phyloP scores from a whole-genome alignment of 2,113 vertebrate species.

The Caloenas nicobarica region DNA sequence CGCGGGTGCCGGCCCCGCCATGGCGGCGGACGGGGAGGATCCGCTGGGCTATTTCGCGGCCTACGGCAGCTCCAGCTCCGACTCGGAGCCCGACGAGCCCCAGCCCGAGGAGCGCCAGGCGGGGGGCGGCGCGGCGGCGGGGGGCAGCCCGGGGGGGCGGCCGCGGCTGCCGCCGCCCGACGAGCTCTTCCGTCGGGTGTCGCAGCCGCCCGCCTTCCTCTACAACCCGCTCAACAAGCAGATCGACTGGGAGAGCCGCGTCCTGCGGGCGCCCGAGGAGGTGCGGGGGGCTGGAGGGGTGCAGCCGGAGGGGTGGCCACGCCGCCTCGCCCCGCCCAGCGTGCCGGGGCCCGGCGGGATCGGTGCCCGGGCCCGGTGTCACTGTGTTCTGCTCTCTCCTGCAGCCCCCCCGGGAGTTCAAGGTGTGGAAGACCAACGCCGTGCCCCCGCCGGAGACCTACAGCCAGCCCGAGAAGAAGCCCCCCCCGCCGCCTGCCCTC shows the following conservation, averaged over 20 bases:
- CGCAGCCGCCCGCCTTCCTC: constrained; percentile 89
- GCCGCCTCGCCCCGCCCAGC: no score
- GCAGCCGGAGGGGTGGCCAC: no score
- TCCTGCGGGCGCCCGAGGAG: constrained; percentile 90
- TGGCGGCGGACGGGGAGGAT: constrained; percentile 81
- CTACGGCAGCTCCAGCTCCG: constrained; percentile 80
- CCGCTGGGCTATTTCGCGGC: constrained; percentile 88
- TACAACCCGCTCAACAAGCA: constrained; percentile 90
- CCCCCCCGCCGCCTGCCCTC: constrained; percentile 84
- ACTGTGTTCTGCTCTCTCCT: constrained; percentile 14
- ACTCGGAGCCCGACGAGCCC: constrained; percentile 58
- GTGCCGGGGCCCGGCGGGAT: background rate
- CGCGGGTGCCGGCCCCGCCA: constrained; percentile 39
- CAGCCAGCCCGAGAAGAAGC: constrained; percentile 82
- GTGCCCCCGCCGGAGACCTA: constrained; percentile 90
- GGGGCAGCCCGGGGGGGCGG: constrained; percentile 25
- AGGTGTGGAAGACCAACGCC: constrained; percentile 87
- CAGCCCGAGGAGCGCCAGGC: background rate
- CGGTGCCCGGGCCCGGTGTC: background rate
- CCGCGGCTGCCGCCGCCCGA: constrained; percentile 81
- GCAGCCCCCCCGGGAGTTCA: constrained; percentile 89
- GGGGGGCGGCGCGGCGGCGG: background rate
- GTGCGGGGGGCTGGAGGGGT: background rate
- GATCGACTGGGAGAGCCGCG: constrained; percentile 93
- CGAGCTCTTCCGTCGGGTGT: constrained; percentile 88